Evolutionary conservation across 2,888 invertebrate genomes (phyloP).

Genomic region (Lasioglossum calceatum): DNA sequence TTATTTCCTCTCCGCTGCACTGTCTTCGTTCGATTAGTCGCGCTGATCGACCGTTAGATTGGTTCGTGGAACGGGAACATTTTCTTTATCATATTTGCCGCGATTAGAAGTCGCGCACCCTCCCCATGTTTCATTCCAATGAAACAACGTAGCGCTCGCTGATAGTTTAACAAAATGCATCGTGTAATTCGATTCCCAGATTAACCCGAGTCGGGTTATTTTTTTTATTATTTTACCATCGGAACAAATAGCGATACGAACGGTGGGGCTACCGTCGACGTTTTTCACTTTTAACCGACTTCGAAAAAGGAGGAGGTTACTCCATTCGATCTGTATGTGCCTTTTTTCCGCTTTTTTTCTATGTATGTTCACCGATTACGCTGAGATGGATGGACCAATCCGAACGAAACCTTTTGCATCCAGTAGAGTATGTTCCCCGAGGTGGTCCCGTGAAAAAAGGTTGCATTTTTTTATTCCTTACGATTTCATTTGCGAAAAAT

Average conservation of each 20-base stretch:
- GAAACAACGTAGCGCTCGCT: background rate
- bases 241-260: background rate
- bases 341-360: too few species aligned
- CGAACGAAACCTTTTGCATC: too few species aligned
- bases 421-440: too few species aligned
- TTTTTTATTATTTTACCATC: background rate
- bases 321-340: too few species aligned
- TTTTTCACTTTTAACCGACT: background rate
- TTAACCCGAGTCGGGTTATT: background rate
- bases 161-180: background rate
- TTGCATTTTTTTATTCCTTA: too few species aligned
- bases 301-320: too few species aligned
- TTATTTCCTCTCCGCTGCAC: conserved; percentile 47
- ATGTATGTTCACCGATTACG: too few species aligned
- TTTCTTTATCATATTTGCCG: background rate
- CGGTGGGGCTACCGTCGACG: background rate
- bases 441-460: too few species aligned
- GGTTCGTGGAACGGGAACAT: conserved; percentile 4
- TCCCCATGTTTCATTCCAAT: background rate
- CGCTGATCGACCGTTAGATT: conserved; percentile 13
- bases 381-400: too few species aligned
- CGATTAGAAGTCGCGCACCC: background rate
- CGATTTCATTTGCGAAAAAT: too few species aligned
- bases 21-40: conserved; percentile 43
- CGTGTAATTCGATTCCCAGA: background rate